Percentiles rank a stretch among this genome's conserved stretches.
Conservation (phyloP, 2,113 vertebrate species). For the Prunella fulvescens region DNA sequence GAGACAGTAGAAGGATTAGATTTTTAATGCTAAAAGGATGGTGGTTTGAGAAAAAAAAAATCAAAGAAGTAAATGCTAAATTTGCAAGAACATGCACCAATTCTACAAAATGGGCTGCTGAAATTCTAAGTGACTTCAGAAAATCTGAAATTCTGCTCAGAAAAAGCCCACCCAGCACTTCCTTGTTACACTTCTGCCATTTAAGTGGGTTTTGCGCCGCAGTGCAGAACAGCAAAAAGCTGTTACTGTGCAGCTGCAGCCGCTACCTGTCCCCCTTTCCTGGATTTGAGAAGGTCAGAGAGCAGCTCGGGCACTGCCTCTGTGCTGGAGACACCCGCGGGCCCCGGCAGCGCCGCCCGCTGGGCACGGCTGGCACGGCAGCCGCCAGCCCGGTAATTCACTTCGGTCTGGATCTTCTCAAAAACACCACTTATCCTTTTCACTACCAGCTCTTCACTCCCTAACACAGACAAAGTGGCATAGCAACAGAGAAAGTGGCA, state of each 20-base stretch:
- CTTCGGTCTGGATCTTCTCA: not conserved
- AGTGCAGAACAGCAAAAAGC: not conserved
- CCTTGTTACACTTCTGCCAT: not conserved
- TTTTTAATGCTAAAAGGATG: not conserved
- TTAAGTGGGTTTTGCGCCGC: not conserved
- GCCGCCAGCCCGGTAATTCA: accelerated
- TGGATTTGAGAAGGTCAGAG: not conserved
- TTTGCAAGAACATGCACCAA: not conserved
- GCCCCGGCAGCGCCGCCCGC: not conserved
- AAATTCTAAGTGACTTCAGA: not conserved
- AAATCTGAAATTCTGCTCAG: too few relatives aligned
- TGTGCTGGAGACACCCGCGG: accelerated
- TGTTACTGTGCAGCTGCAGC: not conserved
- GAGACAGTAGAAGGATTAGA: not conserved
- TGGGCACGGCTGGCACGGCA: not conserved
- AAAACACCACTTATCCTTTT: not conserved
- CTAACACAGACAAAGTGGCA: too few relatives aligned
- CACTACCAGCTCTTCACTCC: not conserved
- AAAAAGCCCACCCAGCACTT: not conserved
- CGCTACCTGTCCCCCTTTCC: not conserved
- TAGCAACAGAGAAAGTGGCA: not conserved
- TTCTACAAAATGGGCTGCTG: not conserved
- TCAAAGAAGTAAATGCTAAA: not conserved
- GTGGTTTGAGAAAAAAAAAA: not conserved
- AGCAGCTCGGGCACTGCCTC: not conserved